Evolutionary conservation across 2,888 invertebrate species (phyloP).

Genomic region (Platypus cylindrus): DNA sequence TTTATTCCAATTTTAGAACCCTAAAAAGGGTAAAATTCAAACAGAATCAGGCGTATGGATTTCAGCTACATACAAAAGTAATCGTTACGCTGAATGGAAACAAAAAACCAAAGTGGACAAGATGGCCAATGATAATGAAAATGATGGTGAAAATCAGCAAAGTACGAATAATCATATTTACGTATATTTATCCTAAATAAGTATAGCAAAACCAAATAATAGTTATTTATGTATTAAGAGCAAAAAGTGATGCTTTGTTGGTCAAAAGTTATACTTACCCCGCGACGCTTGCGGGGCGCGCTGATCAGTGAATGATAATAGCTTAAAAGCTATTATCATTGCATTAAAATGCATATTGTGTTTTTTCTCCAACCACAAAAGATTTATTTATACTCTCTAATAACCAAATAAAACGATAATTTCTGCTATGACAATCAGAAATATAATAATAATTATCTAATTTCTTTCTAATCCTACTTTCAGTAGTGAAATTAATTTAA

Average conservation of each 20-base stretch:
- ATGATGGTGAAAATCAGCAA: slow-evolving; percentile 29
- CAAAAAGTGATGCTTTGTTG: background rate
- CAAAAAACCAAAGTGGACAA: slow-evolving; percentile 52
- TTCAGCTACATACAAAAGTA: slow-evolving; percentile 86
- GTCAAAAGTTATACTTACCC: background rate
- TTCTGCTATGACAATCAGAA: no score
- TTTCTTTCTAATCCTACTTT: no score
- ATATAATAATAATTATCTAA: no score
- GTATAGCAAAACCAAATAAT: no score
- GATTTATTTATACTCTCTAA: no score
- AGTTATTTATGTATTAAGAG: no score
- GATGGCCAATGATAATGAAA: slow-evolving; percentile 36
- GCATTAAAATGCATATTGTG: no score
- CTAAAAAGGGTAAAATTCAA: slow-evolving; percentile 64
- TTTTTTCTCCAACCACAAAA: no score
- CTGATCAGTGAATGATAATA: background rate
- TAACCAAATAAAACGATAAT: no score
- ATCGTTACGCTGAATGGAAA: slow-evolving; percentile 79
- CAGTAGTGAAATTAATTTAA: no score
- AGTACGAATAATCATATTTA: slow-evolving; percentile 3
- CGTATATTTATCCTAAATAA: background rate
- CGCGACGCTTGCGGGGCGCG: background rate
- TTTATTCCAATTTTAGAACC: slow-evolving; percentile 33
- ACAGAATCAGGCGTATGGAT: slow-evolving; percentile 95
- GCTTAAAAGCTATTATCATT: background rate